A percentile compares a stretch with the other conserved stretches of the same genome.
Conservation (phyloP, 1,140 invertebrate species). For the Panulirus ornatus region DNA sequence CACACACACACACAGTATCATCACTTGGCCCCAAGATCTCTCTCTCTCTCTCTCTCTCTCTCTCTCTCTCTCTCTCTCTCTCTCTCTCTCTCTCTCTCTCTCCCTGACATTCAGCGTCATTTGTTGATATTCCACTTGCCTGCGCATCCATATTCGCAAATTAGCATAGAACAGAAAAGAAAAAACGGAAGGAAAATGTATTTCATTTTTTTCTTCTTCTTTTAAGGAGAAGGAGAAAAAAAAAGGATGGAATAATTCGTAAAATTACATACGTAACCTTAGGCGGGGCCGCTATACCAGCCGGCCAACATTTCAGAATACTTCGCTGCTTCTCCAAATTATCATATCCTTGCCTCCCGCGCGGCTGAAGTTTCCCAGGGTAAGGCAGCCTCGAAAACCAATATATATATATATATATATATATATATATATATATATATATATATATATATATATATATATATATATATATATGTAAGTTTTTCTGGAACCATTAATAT, state of each 20-base stretch:
- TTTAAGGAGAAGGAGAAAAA: conserved; percentile 41
- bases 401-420: too few relatives aligned
- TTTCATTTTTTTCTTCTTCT: conserved; percentile 34
- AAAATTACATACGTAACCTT: conserved; percentile 64
- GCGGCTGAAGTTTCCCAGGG: not conserved
- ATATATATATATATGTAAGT: too few relatives aligned
- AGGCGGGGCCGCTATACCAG: conserved; percentile 54
- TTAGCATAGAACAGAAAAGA: conserved; percentile 61
- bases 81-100: not conserved
- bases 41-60: too few relatives aligned
- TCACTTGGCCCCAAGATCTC: too few relatives aligned
- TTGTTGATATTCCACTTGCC: conserved; percentile 62
- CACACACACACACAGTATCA: too few relatives aligned
- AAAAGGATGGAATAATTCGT: conserved; percentile 68
- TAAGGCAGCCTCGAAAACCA: not conserved
- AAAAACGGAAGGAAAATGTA: conserved; percentile 46
- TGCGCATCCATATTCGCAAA: conserved; percentile 68
- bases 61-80: not conserved
- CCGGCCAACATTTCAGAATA: conserved; percentile 46
- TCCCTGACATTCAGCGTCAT: conserved; percentile 1
- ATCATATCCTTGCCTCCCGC: conserved; percentile 23
- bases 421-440: too few relatives aligned
- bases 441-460: too few relatives aligned
- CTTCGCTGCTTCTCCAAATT: conserved; percentile 56
- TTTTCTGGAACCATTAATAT: too few relatives aligned